phyloP scores from a whole-genome alignment of 1,140 invertebrate genomes.

The Apis mellifera region DNA sequence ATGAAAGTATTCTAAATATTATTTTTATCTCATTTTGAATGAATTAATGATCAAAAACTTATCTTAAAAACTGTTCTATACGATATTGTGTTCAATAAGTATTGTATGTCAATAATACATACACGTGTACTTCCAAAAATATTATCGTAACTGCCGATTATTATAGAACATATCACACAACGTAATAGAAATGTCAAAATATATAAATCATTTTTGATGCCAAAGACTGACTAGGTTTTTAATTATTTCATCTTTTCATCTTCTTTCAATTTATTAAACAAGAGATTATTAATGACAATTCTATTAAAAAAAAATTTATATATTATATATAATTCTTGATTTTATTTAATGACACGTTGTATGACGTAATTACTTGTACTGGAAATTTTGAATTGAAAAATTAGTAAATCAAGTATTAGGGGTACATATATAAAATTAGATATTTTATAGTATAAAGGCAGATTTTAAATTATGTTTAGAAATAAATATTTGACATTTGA shows the following conservation, averaged over 20 bases:
- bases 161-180: constrained; percentile 31
- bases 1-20: constrained; percentile 8
- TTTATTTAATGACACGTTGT: background rate
- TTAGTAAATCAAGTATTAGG: constrained; percentile 8
- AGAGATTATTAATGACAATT: background rate
- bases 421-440: background rate
- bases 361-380: constrained; percentile 6
- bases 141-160: constrained; percentile 22
- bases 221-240: constrained; percentile 48
- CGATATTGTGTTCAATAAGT: constrained; percentile 13
- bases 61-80: background rate
- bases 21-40: background rate
- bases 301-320: too few relatives aligned
- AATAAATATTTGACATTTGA: background rate
- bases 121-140: background rate
- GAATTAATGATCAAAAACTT: background rate
- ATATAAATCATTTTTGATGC: constrained; percentile 23
- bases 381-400: background rate
- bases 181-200: background rate
- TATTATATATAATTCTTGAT: background rate
- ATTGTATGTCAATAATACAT: background rate
- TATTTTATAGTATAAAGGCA: constrained; percentile 21
- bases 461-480: constrained; percentile 15
- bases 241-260: constrained; percentile 55
- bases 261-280: background rate